These are phyloP conservation scores for Siniperca obscura DNA, from an alignment of 2,797 vertebrate genomes.

Conservation along the genomic window DNA sequence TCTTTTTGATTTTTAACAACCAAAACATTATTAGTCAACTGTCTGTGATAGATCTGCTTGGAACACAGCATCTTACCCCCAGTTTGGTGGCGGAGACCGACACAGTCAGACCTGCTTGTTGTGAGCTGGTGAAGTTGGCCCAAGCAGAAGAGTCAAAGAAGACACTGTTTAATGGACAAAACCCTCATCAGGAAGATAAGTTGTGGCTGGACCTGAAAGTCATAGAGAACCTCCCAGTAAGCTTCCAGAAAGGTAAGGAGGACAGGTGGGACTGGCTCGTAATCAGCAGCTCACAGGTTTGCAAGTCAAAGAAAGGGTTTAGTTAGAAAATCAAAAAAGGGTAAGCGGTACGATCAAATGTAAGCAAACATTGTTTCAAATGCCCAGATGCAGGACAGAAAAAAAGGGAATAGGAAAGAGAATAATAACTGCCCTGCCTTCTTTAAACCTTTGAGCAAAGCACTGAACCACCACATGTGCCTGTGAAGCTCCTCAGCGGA, in stretches of 20 bases:
- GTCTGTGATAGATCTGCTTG: constrained; percentile 58
- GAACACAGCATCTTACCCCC: not conserved
- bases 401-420: not conserved
- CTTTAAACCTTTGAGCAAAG: not conserved
- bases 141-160: not conserved
- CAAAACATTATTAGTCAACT: not conserved
- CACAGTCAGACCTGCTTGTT: constrained; percentile 27
- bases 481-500: not conserved
- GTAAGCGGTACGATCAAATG: not conserved
- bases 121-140: constrained; percentile 26
- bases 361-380: not conserved
- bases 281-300: not conserved
- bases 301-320: not conserved
- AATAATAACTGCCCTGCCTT: not conserved
- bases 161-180: not conserved
- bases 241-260: constrained; percentile 61
- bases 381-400: not conserved
- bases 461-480: not conserved
- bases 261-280: not conserved
- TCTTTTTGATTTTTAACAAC: not conserved
- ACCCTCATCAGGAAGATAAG: not conserved
- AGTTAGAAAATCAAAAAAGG: not conserved
- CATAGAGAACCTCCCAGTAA: constrained; percentile 52
- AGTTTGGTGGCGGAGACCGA: not conserved
- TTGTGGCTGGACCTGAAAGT: constrained; percentile 42